phyloP scores from a whole-genome alignment of 2,888 invertebrate genomes.

The Conistra vaccinii region DNA sequence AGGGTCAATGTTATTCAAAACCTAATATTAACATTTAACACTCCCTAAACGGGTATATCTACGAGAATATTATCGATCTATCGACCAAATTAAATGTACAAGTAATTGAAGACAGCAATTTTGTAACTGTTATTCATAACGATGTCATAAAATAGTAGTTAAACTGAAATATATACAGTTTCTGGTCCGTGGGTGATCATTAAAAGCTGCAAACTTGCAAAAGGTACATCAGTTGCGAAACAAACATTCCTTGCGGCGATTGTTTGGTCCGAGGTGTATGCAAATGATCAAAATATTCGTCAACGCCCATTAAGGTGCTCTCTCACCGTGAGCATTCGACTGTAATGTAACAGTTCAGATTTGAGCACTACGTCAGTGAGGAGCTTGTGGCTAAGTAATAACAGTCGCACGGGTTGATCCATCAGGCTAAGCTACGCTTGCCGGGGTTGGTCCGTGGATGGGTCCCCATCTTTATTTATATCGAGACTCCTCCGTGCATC shows the following conservation, averaged over 20 bases:
- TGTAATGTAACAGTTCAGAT: too few relatives aligned
- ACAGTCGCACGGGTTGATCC: too few relatives aligned
- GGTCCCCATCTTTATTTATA: too few relatives aligned
- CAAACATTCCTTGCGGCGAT: constrained; percentile 69
- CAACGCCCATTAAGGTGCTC: constrained; percentile 61
- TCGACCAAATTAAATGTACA: constrained; percentile 15
- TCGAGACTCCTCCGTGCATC: too few relatives aligned
- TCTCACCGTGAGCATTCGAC: too few relatives aligned
- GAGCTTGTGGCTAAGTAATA: too few relatives aligned
- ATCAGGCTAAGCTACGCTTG: too few relatives aligned
- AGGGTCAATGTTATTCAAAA: constrained; percentile 41
- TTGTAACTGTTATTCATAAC: constrained; percentile 39
- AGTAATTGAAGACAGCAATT: constrained; percentile 35
- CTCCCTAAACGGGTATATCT: constrained; percentile 32
- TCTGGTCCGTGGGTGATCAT: constrained; percentile 29
- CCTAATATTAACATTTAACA: constrained; percentile 49
- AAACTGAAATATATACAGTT: constrained; percentile 18
- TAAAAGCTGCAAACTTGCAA: constrained; percentile 30
- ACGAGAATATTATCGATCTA: constrained; percentile 9
- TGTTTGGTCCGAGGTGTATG: constrained; percentile 68
- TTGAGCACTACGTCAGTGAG: too few relatives aligned
- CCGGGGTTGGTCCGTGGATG: too few relatives aligned
- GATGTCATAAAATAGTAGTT: constrained; percentile 34
- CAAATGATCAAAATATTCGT: constrained; percentile 71
- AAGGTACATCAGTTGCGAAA: constrained; percentile 47